These are phyloP conservation scores for Abrostola tripartita DNA, from an alignment of 2,888 invertebrate genomes.

Conservation along the genomic window DNA sequence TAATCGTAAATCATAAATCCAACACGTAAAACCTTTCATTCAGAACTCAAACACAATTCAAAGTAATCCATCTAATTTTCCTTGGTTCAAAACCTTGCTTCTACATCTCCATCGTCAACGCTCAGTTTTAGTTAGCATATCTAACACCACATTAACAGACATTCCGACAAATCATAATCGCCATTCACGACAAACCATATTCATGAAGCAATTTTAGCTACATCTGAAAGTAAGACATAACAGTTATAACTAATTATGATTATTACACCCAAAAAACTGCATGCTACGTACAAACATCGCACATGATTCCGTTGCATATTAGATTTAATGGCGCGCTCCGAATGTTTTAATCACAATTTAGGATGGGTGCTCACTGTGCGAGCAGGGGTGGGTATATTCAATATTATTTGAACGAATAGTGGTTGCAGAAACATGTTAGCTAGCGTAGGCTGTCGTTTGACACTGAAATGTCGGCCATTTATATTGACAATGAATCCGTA, in stretches of 20 bases:
- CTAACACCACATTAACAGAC: too few species aligned
- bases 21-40: too few species aligned
- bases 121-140: too few species aligned
- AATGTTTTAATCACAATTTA: slow-evolving; percentile 82
- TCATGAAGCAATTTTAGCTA: slow-evolving; percentile 28
- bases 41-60: too few species aligned
- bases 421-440: too few species aligned
- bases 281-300: slow-evolving; percentile 70
- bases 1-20: too few species aligned
- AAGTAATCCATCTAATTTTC: too few species aligned
- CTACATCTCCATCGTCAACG: too few species aligned
- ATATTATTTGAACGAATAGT: background rate
- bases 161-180: slow-evolving; percentile 1
- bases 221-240: slow-evolving; percentile 37
- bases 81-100: too few species aligned
- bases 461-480: too few species aligned
- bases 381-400: slow-evolving; percentile 21
- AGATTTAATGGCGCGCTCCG: slow-evolving; percentile 83
- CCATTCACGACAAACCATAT: slow-evolving; percentile 9
- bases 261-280: slow-evolving; percentile 73
- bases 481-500: too few species aligned
- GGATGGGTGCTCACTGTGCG: slow-evolving; percentile 48
- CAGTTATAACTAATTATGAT: slow-evolving; percentile 71
- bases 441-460: too few species aligned
- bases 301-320: slow-evolving; percentile 83